A percentile compares a stretch with the other conserved stretches of the same genome.
These are phyloP conservation scores for Bujurquina vittata DNA, from an alignment of 2,113 vertebrate species.

Conservation along the genomic window DNA sequence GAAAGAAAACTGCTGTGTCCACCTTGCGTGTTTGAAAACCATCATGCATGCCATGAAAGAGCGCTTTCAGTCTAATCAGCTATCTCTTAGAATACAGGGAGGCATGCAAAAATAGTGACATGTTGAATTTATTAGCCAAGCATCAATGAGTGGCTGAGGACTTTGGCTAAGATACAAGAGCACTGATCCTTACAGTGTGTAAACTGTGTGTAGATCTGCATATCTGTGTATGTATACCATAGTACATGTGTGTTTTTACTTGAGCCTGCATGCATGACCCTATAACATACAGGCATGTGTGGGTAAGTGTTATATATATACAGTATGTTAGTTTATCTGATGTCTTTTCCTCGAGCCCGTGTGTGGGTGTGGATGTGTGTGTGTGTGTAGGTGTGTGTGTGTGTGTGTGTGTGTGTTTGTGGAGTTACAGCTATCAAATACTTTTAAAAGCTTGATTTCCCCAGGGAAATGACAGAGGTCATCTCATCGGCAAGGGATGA, in stretches of 20 bases:
- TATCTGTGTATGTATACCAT: neutral
- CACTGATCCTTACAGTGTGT: slow-evolving; percentile 25
- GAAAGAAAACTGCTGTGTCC: slow-evolving; percentile 58
- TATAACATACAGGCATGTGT: slow-evolving; percentile 16
- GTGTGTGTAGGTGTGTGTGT: neutral
- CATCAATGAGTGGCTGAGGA: slow-evolving; percentile 51
- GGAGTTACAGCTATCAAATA: slow-evolving; percentile 82
- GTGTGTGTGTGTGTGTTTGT: slow-evolving; percentile 35
- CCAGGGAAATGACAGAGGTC: slow-evolving; percentile 90
- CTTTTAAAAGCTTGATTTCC: slow-evolving; percentile 93
- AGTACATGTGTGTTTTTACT: slow-evolving; percentile 18
- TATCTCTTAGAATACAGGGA: slow-evolving; percentile 49
- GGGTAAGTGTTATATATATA: slow-evolving; percentile 31
- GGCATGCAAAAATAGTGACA: slow-evolving; percentile 42
- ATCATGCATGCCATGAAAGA: slow-evolving; percentile 47
- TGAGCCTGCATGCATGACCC: slow-evolving; percentile 31
- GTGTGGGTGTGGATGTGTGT: neutral
- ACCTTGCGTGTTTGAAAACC: slow-evolving; percentile 32
- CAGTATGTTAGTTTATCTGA: slow-evolving; percentile 26
- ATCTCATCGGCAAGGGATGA: slow-evolving; percentile 94
- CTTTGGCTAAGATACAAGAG: slow-evolving; percentile 29
- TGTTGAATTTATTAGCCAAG: slow-evolving; percentile 65
- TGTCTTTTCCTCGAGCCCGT: neutral
- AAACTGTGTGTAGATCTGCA: slow-evolving; percentile 29
- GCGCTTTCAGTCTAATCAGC: slow-evolving; percentile 58